Evolutionary conservation across 1,140 invertebrate species (phyloP).

Genomic region (Theocolax elegans): DNA sequence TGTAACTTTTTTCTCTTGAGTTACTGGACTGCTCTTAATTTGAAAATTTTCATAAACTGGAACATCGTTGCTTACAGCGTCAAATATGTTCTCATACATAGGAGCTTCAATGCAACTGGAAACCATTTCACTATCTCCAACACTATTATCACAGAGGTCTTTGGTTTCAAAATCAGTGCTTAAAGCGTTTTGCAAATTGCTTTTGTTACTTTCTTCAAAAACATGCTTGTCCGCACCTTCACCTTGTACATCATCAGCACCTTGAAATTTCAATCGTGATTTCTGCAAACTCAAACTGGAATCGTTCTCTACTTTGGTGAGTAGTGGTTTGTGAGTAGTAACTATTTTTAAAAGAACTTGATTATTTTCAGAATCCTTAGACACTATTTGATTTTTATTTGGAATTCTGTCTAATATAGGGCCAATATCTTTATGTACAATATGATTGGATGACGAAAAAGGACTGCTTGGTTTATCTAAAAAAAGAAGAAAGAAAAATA

Average conservation of each 20-base stretch:
- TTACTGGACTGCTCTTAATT: not conserved
- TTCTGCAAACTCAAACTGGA: not conserved
- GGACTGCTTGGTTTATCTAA: conserved; percentile 46
- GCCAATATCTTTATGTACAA: not conserved
- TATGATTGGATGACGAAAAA: conserved; percentile 1
- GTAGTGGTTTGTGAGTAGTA: conserved; percentile 46
- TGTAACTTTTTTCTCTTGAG: not conserved
- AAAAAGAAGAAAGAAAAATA: too few relatives aligned
- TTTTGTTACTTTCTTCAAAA: not conserved
- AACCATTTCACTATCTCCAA: not conserved
- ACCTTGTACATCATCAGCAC: not conserved
- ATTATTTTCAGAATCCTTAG: conserved; percentile 48
- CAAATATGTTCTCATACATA: conserved; percentile 46
- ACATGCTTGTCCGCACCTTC: not conserved
- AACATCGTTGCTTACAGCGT: conserved; percentile 20
- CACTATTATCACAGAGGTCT: conserved; percentile 38
- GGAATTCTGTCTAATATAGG: not conserved
- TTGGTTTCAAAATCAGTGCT: conserved; percentile 37
- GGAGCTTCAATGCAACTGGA: conserved; percentile 10
- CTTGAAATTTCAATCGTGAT: not conserved
- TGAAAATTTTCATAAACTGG: conserved; percentile 47
- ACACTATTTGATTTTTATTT: conserved; percentile 29
- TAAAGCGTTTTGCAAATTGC: not conserved
- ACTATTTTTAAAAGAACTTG: conserved; percentile 48
- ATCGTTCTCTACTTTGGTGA: conserved; percentile 51